Conservation (phyloP, 2,888 invertebrate species). For the Pseudoips prasinana region DNA sequence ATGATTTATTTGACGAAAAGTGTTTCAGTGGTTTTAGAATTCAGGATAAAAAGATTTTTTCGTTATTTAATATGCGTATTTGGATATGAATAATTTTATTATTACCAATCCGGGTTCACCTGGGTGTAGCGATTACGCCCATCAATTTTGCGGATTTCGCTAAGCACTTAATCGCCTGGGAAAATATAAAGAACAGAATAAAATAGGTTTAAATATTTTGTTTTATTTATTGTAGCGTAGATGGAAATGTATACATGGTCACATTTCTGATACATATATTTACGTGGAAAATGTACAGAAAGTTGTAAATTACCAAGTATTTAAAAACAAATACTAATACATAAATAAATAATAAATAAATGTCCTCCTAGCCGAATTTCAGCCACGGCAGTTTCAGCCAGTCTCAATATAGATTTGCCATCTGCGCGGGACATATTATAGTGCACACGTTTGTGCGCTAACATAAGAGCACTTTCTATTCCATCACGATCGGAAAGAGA, state of each 20-base stretch:
- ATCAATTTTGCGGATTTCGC: conserved; percentile 28
- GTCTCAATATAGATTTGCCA: too few species aligned
- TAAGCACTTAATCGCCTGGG: conserved; percentile 24
- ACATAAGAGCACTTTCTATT: too few species aligned
- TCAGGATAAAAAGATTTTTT: conserved; percentile 26
- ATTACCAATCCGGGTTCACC: conserved; percentile 18
- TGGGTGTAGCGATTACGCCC: conserved; percentile 24
- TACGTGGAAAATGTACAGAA: too few species aligned
- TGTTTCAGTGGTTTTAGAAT: conserved; percentile 13
- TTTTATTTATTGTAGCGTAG: not conserved
- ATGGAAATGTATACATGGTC: not conserved
- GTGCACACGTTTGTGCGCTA: too few species aligned
- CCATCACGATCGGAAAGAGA: too few species aligned
- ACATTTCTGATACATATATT: too few species aligned
- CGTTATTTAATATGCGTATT: conserved; percentile 34
- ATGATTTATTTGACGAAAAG: conserved; percentile 41
- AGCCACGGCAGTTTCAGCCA: too few species aligned
- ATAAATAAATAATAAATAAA: too few species aligned
- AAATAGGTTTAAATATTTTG: conserved; percentile 14
- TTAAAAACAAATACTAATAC: too few species aligned
- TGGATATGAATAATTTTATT: conserved; percentile 30
- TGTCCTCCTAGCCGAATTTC: too few species aligned
- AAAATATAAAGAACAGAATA: conserved; percentile 12
- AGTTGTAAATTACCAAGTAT: too few species aligned
- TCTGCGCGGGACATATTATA: too few species aligned